Conservation (phyloP, 2,888 invertebrate species). For the Eupithecia insigniata region DNA sequence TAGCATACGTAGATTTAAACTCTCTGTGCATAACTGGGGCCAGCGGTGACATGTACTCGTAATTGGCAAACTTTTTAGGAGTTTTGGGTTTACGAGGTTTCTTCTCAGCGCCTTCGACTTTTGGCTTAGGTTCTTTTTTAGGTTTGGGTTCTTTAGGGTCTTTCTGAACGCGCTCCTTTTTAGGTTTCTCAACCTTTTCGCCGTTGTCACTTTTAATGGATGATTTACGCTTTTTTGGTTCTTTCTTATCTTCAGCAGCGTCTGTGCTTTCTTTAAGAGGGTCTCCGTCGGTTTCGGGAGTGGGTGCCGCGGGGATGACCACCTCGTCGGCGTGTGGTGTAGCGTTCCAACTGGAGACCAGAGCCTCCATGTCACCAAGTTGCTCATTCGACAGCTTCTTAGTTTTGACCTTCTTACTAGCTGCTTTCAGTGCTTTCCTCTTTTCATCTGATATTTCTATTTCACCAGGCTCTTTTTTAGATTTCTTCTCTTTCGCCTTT, state of each 20-base stretch:
- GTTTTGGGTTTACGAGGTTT: conserved; percentile 69
- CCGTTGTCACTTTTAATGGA: conserved; percentile 46
- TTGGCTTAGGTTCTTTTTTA: conserved; percentile 49
- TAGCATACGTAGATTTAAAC: conserved; percentile 14
- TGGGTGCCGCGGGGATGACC: conserved; percentile 49
- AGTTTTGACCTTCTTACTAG: conserved; percentile 57
- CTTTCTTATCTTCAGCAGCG: conserved; percentile 51
- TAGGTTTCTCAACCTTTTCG: conserved; percentile 55
- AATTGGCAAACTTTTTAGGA: conserved; percentile 62
- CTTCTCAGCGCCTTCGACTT: conserved; percentile 59
- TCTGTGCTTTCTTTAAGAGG: conserved; percentile 29
- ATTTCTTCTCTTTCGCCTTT: conserved; percentile 42
- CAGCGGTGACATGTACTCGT: conserved; percentile 65
- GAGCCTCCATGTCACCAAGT: conserved; percentile 65
- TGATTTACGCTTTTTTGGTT: conserved; percentile 67
- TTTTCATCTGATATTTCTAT: conserved; percentile 31
- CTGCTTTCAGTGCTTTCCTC: conserved; percentile 48
- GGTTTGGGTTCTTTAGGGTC: conserved; percentile 52
- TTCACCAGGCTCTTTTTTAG: conserved; percentile 42
- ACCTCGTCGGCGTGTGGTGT: conserved; percentile 63
- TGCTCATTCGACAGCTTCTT: conserved; percentile 71
- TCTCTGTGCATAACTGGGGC: conserved; percentile 60
- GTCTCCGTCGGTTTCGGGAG: conserved; percentile 29
- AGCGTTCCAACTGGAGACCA: conserved; percentile 72
- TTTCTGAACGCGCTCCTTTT: conserved; percentile 59